Percentiles rank a stretch among this genome's conserved stretches.
Conservation (phyloP, 2,113 vertebrate genomes). For the Atherinomorus stipes region DNA sequence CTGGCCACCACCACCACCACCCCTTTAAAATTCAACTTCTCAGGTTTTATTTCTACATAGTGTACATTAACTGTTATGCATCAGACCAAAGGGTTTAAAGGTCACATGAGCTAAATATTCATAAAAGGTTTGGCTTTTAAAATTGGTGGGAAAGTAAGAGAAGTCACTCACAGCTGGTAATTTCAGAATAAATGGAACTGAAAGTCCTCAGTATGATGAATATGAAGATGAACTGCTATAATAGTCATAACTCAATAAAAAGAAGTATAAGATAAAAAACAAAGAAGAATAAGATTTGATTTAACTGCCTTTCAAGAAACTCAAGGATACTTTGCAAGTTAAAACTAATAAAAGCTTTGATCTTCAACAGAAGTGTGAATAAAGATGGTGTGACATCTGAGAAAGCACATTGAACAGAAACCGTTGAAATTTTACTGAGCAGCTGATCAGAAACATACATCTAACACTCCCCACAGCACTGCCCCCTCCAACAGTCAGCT, state of each 20-base stretch:
- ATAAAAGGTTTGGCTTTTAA: not conserved
- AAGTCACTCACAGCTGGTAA: not conserved
- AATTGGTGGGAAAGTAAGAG: not conserved
- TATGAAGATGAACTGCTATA: not conserved
- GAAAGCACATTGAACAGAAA: not conserved
- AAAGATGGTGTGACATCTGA: not conserved
- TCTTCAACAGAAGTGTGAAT: not conserved
- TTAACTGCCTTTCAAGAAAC: too few relatives aligned
- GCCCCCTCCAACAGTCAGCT: not conserved
- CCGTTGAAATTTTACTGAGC: not conserved
- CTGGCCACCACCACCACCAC: not conserved
- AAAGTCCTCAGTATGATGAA: too few relatives aligned
- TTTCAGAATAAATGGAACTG: too few relatives aligned
- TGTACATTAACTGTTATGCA: not conserved
- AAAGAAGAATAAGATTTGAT: too few relatives aligned
- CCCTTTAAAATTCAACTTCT: slow-evolving; percentile 1
- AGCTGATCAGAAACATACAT: not conserved
- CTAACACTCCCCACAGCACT: not conserved
- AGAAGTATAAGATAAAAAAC: not conserved
- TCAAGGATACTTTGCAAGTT: too few relatives aligned
- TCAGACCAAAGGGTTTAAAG: not conserved
- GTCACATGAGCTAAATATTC: not conserved
- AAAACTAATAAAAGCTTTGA: too few relatives aligned
- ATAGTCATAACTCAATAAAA: not conserved
- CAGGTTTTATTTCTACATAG: not conserved